These are phyloP conservation scores for Clistopyga incitator DNA, from an alignment of 2,888 invertebrate genomes.

Conservation along the genomic window DNA sequence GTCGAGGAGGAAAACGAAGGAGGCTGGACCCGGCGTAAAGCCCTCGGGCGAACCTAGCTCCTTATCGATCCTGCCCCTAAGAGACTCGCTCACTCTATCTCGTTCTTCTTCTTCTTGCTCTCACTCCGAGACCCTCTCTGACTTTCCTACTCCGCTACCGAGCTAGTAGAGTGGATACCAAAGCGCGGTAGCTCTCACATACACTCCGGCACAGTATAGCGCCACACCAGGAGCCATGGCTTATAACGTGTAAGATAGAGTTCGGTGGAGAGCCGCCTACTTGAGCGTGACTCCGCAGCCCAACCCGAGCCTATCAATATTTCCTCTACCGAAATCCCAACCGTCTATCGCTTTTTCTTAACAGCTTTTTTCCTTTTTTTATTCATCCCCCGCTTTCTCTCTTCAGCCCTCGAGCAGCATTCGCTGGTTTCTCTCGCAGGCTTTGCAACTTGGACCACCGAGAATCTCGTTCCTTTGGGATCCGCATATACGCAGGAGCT, in stretches of 20 bases:
- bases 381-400: constrained; percentile 17
- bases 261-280: constrained; percentile 80
- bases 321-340: constrained; percentile 79
- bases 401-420: too few species aligned
- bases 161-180: constrained; percentile 48
- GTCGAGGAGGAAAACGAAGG: constrained; percentile 76
- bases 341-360: constrained; percentile 57
- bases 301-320: constrained; percentile 84
- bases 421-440: constrained; percentile 1
- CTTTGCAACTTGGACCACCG: not conserved
- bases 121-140: constrained; percentile 28
- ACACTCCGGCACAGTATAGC: constrained; percentile 17
- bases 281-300: constrained; percentile 84
- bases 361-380: constrained; percentile 24
- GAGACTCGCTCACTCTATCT: constrained; percentile 73
- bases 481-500: constrained; percentile 28
- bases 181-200: constrained; percentile 58
- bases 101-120: constrained; percentile 51
- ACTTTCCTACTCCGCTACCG: constrained; percentile 42
- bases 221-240: constrained; percentile 30
- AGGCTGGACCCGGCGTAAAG: constrained; percentile 80
- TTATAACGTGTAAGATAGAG: constrained; percentile 73
- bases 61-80: constrained; percentile 83
- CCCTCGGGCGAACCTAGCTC: constrained; percentile 81
- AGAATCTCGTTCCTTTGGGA: not conserved